A percentile compares a stretch with the other conserved stretches of the same genome.
These are phyloP conservation scores for Notolabrus celidotus DNA, from an alignment of 2,797 vertebrate genomes.

Conservation along the genomic window DNA sequence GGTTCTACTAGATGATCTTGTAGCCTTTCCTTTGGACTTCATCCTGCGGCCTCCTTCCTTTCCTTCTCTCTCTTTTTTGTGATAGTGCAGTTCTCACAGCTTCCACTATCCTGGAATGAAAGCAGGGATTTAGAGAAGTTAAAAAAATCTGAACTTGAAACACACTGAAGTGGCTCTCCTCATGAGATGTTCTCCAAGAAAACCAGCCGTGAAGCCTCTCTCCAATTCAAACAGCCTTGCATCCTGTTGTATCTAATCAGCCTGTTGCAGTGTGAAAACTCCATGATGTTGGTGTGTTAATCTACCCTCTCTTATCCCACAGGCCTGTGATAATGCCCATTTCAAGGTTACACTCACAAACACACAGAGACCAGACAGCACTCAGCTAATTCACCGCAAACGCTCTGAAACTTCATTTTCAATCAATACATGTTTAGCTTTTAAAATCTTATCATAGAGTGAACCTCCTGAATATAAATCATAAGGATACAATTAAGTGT, in stretches of 20 bases:
- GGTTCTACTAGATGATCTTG: constrained; percentile 81
- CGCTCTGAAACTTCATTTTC: background rate
- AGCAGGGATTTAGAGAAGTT: background rate
- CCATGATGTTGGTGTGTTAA: constrained; percentile 76
- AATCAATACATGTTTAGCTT: background rate
- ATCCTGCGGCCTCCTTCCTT: constrained; percentile 78
- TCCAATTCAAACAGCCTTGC: constrained; percentile 51
- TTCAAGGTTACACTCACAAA: constrained; percentile 81
- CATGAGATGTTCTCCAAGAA: background rate
- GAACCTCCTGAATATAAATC: background rate
- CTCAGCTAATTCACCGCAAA: background rate
- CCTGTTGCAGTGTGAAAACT: constrained; percentile 74
- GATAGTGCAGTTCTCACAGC: constrained; percentile 26
- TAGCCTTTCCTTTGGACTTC: constrained; percentile 93
- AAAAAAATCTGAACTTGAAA: background rate
- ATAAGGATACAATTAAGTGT: background rate
- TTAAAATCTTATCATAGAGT: background rate
- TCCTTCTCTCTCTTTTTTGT: constrained; percentile 7
- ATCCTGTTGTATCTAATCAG: constrained; percentile 74
- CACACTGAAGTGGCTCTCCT: too few species aligned
- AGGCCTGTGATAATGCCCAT: constrained; percentile 69
- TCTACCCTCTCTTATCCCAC: constrained; percentile 72
- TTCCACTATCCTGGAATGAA: constrained; percentile 43
- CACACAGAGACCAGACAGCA: constrained; percentile 42
- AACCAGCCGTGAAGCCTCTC: background rate